Evolutionary conservation across 2,888 invertebrate genomes (phyloP), one percentile per base, ranked within the genome.

Genomic region (Hylaea fasciaria): DNA sequence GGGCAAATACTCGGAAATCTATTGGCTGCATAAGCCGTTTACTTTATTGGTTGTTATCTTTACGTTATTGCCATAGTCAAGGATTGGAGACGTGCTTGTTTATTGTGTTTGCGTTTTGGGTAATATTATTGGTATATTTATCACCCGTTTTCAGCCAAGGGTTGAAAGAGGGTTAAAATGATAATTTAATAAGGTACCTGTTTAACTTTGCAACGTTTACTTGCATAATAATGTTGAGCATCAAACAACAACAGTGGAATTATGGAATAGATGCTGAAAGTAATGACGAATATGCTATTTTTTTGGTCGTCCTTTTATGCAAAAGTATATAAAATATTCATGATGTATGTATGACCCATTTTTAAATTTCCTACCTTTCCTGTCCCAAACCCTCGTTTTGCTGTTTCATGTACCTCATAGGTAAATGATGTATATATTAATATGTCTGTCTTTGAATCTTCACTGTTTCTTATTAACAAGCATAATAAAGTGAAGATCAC

Each of bases 331-430:
- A n/a, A n/a, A n/a, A n/a, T n/a, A 35, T 48, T 10, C 40, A 28
- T 16, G 39, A 49, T 17, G 46, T 39, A 43, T 51, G 43, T 48
- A 48, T 40, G 45, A 29, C 46, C 48, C 49, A 55, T 58, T 54
- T 58, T 54, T 51, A 57, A 57, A 50, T 58, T 37, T 52, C 47
- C 43, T 14, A 35, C 47, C 47, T 47, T 48, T 32, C 54, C 40
- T 29, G 46, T 47, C 52, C 2, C 14, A 32, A n/a, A 43, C 48
- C 28, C 22, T 37, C 29, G 13, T 12, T 32, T 16, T 51, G 41
- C 8, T 32, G 29, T 29, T 3, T 16, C 4, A 52, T 51, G 35
- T 44, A 44, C 37, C 22, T 29, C 22, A 13, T n/a, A n/a, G n/a
- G n/a, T n/a, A n/a, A n/a, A n/a, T n/a, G n/a, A n/a, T n/a, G n/a